Base-by-base conservation (phyloP, 2,797 vertebrate species). In the Sebastes elongatus region DNA sequence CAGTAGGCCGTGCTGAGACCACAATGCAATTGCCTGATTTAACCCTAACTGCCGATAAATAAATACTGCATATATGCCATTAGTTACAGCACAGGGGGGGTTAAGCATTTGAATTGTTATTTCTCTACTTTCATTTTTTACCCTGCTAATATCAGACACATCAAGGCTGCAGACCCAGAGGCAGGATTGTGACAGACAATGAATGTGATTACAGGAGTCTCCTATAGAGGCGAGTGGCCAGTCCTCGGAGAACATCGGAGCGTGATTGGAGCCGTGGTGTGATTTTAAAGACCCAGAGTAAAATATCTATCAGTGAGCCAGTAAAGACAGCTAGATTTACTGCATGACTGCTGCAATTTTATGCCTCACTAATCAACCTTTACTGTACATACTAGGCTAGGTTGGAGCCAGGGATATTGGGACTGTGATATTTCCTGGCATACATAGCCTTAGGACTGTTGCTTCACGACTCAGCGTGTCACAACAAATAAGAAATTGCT, bases 321-420 rank as follows among this genome's bases (percentile, higher is more conserved):
- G 67, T 83, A 79, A 86, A 85, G 81, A 85, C 73, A 82, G 63
- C 33, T 27, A 80, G 83, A 93, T 93, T 91, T 89, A 88, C 76
- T 76, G 77, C 80, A 81, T 83, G 80, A 82, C 57, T 79, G 74
- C 62, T 28, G 52, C 73, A 79, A 84, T 90, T 87, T 75, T 76
- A 87, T 80, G 67, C 73, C 69, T 88, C 83, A 78, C 78, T 81
- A 90, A 85, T 88, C 79, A 86, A 84, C 83, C 74, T 74, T 83
- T 80, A 74, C 83, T 78, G 79, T 80, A 69, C 70, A 69, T 66
- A 71, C 14, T 3, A 72, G 23, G 64, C 74, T 61, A 82, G 72
- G 53, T 59, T 72, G 61, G 22, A 49, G 53, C 22, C 60, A 35
- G 20, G 27, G 64, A 72, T 79, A 57, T 33, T 63, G 59, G 25